Conservation (phyloP, 2,888 invertebrate genomes). For the Cartodere bifasciata region DNA sequence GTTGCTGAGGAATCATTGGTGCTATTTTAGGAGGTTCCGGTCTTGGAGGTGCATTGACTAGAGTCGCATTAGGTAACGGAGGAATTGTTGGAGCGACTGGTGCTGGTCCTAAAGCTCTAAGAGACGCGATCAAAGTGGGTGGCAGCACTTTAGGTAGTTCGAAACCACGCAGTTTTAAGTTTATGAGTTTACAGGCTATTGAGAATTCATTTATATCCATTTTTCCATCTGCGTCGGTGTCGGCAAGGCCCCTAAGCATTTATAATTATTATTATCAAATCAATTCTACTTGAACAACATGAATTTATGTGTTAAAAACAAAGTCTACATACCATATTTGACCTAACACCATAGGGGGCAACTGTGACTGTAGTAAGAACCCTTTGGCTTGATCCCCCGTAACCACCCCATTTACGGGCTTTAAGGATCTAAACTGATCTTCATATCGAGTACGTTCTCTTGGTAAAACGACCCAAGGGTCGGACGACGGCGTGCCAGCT, state of each 20-base stretch:
- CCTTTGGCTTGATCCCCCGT: slow-evolving; percentile 90
- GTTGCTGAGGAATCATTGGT: slow-evolving; percentile 30
- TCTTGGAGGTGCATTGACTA: slow-evolving; percentile 26
- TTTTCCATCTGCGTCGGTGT: slow-evolving; percentile 93
- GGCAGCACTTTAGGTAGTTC: slow-evolving; percentile 84
- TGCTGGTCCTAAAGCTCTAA: slow-evolving; percentile 40
- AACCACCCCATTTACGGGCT: slow-evolving; percentile 75
- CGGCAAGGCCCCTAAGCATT: slow-evolving; percentile 65
- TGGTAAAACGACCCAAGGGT: slow-evolving; percentile 80
- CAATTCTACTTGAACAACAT: neutral
- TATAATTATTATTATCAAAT: slow-evolving; percentile 1
- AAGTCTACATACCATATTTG: slow-evolving; percentile 73
- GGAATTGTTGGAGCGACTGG: slow-evolving; percentile 27
- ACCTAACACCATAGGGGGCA: slow-evolving; percentile 79
- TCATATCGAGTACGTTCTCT: slow-evolving; percentile 82
- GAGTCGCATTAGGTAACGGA: slow-evolving; percentile 25
- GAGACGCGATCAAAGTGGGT: slow-evolving; percentile 54
- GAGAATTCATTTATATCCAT: slow-evolving; percentile 94
- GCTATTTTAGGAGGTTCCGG: slow-evolving; percentile 32
- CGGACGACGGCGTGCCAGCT: slow-evolving; percentile 38
- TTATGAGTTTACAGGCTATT: slow-evolving; percentile 92
- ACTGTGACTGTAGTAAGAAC: slow-evolving; percentile 80
- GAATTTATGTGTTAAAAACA: slow-evolving; percentile 1
- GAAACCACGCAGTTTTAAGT: slow-evolving; percentile 80
- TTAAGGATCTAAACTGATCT: slow-evolving; percentile 80